Percentiles rank a stretch among this genome's conserved stretches.
phyloP scores from a whole-genome alignment of 2,797 vertebrate species.

The Sylvia borin region DNA sequence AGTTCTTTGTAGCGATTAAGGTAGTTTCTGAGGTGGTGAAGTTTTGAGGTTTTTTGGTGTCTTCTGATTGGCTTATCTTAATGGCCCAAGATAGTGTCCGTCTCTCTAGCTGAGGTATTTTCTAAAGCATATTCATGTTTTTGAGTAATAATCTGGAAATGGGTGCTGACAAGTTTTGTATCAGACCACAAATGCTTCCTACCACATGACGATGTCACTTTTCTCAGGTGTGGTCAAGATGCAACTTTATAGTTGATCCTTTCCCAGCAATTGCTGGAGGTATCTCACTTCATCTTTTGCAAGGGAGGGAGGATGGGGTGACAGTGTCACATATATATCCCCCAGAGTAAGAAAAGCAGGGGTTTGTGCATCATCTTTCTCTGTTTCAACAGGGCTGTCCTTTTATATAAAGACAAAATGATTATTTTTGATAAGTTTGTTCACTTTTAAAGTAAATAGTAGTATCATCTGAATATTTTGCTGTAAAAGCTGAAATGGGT shows the following conservation, averaged over 20 bases:
- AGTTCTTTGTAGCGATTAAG: neutral
- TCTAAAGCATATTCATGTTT: neutral
- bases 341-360: neutral
- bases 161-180: neutral
- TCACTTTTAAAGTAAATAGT: neutral
- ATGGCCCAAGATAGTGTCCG: neutral
- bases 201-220: rapidly evolving
- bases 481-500: neutral
- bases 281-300: neutral
- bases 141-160: neutral
- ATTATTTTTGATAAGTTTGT: neutral
- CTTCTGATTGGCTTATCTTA: neutral
- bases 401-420: neutral
- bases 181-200: neutral
- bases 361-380: neutral
- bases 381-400: neutral
- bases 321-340: neutral
- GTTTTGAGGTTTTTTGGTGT: neutral
- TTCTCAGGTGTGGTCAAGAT: neutral
- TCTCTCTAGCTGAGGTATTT: neutral
- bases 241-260: neutral
- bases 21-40: neutral
- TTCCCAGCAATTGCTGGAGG: neutral
- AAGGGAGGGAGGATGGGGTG: neutral
- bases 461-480: neutral